phyloP scores from a whole-genome alignment of 2,797 vertebrate species.

The Poeciliopsis paucimaculata region DNA sequence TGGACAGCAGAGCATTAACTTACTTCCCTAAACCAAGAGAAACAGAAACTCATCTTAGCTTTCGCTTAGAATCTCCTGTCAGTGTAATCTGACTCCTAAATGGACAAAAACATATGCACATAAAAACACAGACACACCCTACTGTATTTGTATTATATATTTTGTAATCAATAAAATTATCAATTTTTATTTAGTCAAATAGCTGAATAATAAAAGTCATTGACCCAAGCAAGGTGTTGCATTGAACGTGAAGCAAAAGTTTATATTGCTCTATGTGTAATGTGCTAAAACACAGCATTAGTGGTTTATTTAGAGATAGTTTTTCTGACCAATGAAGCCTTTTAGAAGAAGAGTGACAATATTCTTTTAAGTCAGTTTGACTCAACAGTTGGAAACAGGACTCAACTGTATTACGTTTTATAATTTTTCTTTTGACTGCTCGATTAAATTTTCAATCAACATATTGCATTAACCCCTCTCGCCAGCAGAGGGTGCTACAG shows the following conservation, averaged over 20 bases:
- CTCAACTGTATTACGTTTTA: neutral
- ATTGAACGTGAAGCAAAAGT: neutral
- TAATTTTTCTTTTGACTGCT: neutral
- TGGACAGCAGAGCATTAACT: slow-evolving; percentile 64
- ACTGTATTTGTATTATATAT: slow-evolving; percentile 1
- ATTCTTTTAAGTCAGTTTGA: neutral
- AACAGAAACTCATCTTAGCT: slow-evolving; percentile 51
- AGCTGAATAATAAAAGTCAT: slow-evolving; percentile 31
- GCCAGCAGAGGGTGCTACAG: slow-evolving; percentile 62
- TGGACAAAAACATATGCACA: slow-evolving; percentile 19
- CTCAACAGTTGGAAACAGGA: neutral
- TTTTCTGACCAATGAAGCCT: neutral
- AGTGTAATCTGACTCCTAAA: slow-evolving; percentile 67
- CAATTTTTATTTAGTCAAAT: slow-evolving; percentile 15
- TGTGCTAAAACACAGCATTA: too few species aligned
- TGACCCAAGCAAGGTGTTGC: slow-evolving; percentile 14
- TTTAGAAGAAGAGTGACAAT: neutral
- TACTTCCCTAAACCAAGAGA: slow-evolving; percentile 45
- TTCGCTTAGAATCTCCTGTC: slow-evolving; percentile 20
- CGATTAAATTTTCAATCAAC: neutral
- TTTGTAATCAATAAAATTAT: neutral
- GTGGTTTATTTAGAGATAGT: too few species aligned
- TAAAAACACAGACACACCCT: slow-evolving; percentile 5
- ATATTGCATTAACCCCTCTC: neutral
- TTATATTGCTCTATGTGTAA: too few species aligned